Conservation (phyloP, 2,797 vertebrate species). For the Enteromius fasciolatus region DNA sequence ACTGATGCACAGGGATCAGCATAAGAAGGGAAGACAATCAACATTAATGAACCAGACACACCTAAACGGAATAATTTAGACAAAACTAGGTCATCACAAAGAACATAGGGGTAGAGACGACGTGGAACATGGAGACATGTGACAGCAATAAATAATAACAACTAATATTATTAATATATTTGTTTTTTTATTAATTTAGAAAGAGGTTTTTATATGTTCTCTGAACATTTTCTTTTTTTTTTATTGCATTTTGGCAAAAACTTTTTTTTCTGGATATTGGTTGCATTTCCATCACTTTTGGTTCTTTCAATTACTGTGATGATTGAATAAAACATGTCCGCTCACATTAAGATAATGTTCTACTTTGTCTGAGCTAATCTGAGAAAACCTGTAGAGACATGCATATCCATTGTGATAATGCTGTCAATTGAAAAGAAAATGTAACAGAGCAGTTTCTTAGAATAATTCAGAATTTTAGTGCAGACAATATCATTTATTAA, state of each 20-base stretch:
- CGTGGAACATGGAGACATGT: too few relatives aligned
- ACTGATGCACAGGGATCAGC: too few relatives aligned
- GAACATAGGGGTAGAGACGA: too few relatives aligned
- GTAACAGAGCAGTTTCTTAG: not conserved
- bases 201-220: not conserved
- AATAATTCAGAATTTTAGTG: not conserved
- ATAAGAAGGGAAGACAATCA: too few relatives aligned
- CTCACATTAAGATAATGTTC: slow-evolving; percentile 5
- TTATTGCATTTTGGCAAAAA: not conserved
- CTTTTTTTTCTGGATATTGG: not conserved
- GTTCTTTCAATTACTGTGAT: not conserved
- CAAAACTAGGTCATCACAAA: too few relatives aligned
- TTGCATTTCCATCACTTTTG: not conserved
- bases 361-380: not conserved
- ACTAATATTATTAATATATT: too few relatives aligned
- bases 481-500: slow-evolving; percentile 19
- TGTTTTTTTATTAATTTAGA: too few relatives aligned
- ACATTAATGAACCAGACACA: too few relatives aligned
- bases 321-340: slow-evolving; percentile 3
- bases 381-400: not conserved
- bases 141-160: not conserved
- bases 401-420: not conserved
- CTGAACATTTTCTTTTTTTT: too few relatives aligned
- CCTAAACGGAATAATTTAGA: too few relatives aligned
- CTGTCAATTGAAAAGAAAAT: not conserved